phyloP scores from a whole-genome alignment of 2,797 vertebrate genomes.

The Channallabes apus region DNA sequence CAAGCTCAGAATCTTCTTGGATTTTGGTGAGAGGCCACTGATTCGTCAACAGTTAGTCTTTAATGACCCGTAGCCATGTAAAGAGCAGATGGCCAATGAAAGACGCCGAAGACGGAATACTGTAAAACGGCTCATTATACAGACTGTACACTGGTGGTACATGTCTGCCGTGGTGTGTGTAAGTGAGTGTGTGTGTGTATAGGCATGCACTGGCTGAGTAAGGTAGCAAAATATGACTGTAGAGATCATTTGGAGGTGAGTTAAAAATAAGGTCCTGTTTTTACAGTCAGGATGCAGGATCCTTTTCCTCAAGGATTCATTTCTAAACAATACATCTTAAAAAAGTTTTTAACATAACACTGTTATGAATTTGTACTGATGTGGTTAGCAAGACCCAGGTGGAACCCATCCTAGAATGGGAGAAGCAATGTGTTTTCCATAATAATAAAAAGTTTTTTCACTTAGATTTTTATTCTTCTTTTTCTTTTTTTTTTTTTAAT shows the following conservation, averaged over 20 bases:
- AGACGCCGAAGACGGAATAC: constrained; percentile 58
- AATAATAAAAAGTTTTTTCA: background rate
- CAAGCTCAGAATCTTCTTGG: constrained; percentile 61
- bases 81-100: constrained; percentile 55
- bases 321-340: constrained; percentile 16
- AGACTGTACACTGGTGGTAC: constrained; percentile 40
- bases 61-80: constrained; percentile 57
- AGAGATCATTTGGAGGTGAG: constrained; percentile 21
- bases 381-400: background rate
- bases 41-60: constrained; percentile 72
- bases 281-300: constrained; percentile 37
- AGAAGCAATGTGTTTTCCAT: background rate
- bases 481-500: background rate
- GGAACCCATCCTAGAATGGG: background rate
- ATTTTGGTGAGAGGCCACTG: constrained; percentile 55
- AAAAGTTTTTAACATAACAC: background rate
- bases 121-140: constrained; percentile 53
- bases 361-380: background rate
- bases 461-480: background rate
- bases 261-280: constrained; percentile 43
- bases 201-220: constrained; percentile 26
- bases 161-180: constrained; percentile 8
- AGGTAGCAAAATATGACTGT: constrained; percentile 40
- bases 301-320: constrained; percentile 30
- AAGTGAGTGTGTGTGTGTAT: background rate